Evolutionary conservation across 1,140 invertebrate genomes (phyloP).

Genomic region (Eulimnadia texana): DNA sequence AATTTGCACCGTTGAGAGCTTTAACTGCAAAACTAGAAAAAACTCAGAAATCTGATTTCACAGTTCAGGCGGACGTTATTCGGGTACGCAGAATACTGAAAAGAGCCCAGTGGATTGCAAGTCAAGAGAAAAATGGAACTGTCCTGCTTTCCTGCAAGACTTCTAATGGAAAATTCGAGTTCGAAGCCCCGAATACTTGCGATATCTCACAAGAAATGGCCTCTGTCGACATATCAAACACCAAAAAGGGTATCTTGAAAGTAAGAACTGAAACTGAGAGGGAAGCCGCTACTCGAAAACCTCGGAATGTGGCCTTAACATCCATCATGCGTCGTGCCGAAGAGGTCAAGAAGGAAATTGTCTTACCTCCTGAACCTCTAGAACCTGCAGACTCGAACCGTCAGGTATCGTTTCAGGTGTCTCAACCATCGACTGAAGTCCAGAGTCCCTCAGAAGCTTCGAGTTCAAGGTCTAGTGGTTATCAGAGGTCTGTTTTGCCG

Average conservation of each 20-base stretch:
- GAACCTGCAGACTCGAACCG: neutral
- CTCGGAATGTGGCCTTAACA: constrained; percentile 3
- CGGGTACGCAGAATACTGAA: neutral
- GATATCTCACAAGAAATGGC: neutral
- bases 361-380: neutral
- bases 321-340: neutral
- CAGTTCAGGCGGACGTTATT: neutral
- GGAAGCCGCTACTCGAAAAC: neutral
- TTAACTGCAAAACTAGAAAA: neutral
- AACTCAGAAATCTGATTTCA: neutral
- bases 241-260: neutral
- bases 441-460: neutral
- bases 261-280: neutral
- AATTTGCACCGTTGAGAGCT: neutral
- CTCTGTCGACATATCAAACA: neutral
- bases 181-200: neutral
- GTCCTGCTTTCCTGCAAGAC: neutral
- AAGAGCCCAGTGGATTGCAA: neutral
- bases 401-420: neutral
- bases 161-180: neutral
- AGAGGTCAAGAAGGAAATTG: neutral
- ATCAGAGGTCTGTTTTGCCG: neutral
- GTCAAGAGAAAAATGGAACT: neutral
- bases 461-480: neutral
- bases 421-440: neutral